phyloP scores from a whole-genome alignment of 1,140 invertebrate genomes.

The Dinothrombium tinctorium region DNA sequence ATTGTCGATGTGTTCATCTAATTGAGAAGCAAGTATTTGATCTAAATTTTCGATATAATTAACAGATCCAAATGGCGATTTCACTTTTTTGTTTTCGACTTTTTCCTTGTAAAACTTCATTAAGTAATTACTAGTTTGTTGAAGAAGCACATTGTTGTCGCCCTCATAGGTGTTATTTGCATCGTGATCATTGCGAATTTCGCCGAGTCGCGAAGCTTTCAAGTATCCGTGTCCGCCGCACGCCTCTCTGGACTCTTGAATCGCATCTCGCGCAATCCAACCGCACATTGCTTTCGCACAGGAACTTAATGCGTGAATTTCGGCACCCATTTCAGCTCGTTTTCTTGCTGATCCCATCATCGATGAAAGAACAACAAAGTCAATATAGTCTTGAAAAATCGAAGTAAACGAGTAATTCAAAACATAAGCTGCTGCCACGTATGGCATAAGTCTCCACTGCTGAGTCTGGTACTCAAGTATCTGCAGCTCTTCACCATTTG shows the following conservation, averaged over 20 bases:
- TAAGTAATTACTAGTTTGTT: conserved; percentile 79
- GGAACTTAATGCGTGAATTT: conserved; percentile 76
- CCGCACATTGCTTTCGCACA: conserved; percentile 56
- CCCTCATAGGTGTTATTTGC: conserved; percentile 84
- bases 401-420: conserved; percentile 40
- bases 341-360: conserved; percentile 22
- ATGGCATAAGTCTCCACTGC: conserved; percentile 78
- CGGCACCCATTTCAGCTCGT: conserved; percentile 37
- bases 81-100: not conserved
- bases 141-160: conserved; percentile 78
- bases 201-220: conserved; percentile 42
- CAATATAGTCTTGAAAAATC: conserved; percentile 29
- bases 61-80: conserved; percentile 35
- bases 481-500: conserved; percentile 37
- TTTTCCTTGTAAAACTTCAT: conserved; percentile 27
- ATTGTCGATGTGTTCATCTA: conserved; percentile 27
- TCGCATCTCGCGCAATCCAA: conserved; percentile 54
- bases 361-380: conserved; percentile 29
- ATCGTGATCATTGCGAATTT: conserved; percentile 63
- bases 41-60: conserved; percentile 30
- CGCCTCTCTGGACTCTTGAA: conserved; percentile 60
- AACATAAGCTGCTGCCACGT: conserved; percentile 50
- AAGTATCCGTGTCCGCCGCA: conserved; percentile 48
- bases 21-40: conserved; percentile 14
- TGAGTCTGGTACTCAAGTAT: conserved; percentile 72